phyloP scores from a whole-genome alignment of 2,888 invertebrate genomes.

The Thecocarcelia acutangulata region DNA sequence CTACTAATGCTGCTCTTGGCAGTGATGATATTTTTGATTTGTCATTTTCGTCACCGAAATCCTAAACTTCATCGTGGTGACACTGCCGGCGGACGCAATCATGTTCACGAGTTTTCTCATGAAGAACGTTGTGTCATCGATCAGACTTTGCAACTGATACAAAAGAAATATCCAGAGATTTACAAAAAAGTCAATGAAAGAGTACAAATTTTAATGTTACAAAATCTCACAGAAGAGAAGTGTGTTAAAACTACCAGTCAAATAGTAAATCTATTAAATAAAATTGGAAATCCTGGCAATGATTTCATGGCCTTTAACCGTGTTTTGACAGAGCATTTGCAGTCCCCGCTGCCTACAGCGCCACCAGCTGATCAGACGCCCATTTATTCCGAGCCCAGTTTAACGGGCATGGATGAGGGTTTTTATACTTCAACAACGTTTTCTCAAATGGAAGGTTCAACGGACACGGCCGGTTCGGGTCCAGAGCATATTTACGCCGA shows the following conservation, averaged over 20 bases:
- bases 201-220: slow-evolving; percentile 73
- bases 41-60: slow-evolving; percentile 51
- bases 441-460: slow-evolving; percentile 38
- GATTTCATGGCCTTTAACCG: slow-evolving; percentile 77
- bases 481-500: slow-evolving; percentile 79
- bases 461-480: slow-evolving; percentile 39
- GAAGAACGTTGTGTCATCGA: slow-evolving; percentile 75
- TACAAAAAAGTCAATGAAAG: slow-evolving; percentile 74
- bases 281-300: slow-evolving; percentile 73
- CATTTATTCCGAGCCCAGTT: slow-evolving; percentile 76
- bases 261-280: slow-evolving; percentile 74
- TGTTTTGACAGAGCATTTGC: slow-evolving; percentile 75
- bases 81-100: slow-evolving; percentile 66
- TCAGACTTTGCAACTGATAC: slow-evolving; percentile 74
- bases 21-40: slow-evolving; percentile 67
- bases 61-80: slow-evolving; percentile 31
- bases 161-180: slow-evolving; percentile 76
- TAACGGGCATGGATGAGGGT: slow-evolving; percentile 70
- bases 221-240: slow-evolving; percentile 74
- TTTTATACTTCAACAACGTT: slow-evolving; percentile 68
- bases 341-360: slow-evolving; percentile 72
- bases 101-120: slow-evolving; percentile 74
- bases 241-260: slow-evolving; percentile 75
- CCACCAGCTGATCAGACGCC: slow-evolving; percentile 73
- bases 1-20: slow-evolving; percentile 68